A percentile compares a stretch with the other conserved stretches of the same genome.
Conservation (phyloP, 2,113 vertebrate species). For the Vidua macroura region DNA sequence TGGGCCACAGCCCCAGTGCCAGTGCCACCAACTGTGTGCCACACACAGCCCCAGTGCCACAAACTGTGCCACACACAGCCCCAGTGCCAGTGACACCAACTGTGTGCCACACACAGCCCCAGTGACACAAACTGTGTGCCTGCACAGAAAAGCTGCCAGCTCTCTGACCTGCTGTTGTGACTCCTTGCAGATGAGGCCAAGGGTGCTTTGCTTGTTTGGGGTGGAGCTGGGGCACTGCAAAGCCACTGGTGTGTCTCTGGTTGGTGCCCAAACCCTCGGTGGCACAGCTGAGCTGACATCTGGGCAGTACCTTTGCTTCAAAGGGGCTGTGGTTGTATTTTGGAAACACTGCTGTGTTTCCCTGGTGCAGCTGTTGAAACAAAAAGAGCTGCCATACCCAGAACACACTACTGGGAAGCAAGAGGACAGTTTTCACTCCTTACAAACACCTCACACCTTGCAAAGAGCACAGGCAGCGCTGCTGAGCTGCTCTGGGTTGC, state of each 20-base stretch:
- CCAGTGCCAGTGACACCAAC: too few species aligned
- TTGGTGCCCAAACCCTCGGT: background rate
- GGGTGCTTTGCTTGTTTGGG: background rate
- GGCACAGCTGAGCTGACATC: background rate
- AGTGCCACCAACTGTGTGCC: too few species aligned
- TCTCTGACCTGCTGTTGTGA: background rate
- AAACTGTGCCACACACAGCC: too few species aligned
- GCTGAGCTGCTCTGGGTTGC: background rate
- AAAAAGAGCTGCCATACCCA: background rate
- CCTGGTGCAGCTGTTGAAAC: background rate
- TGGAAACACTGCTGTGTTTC: background rate
- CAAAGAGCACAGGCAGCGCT: background rate
- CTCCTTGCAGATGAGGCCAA: background rate
- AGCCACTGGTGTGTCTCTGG: background rate
- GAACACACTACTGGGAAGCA: rapidly evolving
- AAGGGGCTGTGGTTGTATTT: background rate
- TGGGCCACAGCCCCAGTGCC: background rate
- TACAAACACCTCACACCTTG: background rate
- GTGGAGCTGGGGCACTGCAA: background rate
- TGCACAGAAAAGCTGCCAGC: background rate
- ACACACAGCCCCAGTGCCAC: too few species aligned
- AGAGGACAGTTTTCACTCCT: background rate
- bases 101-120: too few species aligned
- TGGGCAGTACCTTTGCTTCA: background rate
- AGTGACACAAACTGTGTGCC: too few species aligned